Evolutionary conservation across 2,888 invertebrate species (phyloP).

Genomic region (Agapostemon virescens): DNA sequence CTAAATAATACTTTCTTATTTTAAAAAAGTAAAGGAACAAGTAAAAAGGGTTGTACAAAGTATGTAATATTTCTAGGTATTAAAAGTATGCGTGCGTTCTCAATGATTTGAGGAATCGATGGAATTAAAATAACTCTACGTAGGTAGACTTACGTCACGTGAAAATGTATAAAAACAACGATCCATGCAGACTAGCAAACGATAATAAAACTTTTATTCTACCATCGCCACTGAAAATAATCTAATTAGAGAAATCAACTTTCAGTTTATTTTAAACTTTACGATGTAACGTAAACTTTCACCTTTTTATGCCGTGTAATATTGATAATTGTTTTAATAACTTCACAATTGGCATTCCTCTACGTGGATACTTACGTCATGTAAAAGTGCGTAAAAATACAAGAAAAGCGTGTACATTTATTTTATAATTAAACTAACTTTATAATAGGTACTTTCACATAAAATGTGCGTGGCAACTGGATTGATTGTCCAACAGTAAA

Average conservation of each 20-base stretch:
- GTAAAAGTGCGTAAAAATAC: not conserved
- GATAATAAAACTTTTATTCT: not conserved
- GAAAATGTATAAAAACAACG: not conserved
- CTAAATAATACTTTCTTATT: not conserved
- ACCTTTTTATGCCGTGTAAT: not conserved
- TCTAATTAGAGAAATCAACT: not conserved
- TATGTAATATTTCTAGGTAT: too few relatives aligned
- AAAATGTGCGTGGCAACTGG: not conserved
- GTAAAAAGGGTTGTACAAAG: not conserved
- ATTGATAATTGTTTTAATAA: conserved; percentile 1
- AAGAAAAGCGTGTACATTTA: not conserved
- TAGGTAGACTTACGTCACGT: not conserved
- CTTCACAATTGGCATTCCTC: not conserved
- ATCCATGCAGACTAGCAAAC: not conserved
- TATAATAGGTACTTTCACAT: not conserved
- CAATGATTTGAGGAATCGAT: not conserved
- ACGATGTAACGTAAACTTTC: not conserved
- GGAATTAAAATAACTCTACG: not conserved
- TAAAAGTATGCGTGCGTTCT: not conserved
- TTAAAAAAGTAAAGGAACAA: not conserved
- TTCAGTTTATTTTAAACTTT: too few relatives aligned
- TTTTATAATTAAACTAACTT: not conserved
- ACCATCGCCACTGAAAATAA: not conserved
- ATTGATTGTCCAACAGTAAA: not conserved
- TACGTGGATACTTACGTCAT: not conserved